Conservation (phyloP, 2,797 vertebrate species). For the Yasuhikotakia modesta region DNA sequence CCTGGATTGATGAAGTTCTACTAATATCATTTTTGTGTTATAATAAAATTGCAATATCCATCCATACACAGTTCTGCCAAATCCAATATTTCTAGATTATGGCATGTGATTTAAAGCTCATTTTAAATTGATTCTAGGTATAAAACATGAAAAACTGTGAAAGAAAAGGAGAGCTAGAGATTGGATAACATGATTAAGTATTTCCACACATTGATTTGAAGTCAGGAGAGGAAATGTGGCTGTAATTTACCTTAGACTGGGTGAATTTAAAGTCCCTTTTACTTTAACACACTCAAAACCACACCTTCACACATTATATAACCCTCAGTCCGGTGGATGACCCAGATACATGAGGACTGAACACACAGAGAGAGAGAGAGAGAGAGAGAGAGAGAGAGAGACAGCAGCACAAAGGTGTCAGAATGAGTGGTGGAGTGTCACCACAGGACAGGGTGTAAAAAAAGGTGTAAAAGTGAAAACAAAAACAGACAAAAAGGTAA, state of each 20-base stretch:
- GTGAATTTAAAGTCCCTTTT: conserved; percentile 21
- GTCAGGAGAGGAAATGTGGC: conserved; percentile 13
- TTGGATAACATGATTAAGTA: conserved; percentile 27
- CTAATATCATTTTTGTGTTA: neutral
- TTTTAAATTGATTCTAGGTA: neutral
- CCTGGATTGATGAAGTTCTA: neutral
- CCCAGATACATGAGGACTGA: conserved; percentile 40
- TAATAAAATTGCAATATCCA: neutral
- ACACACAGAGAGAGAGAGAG: conserved; percentile 1
- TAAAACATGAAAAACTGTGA: conserved; percentile 11
- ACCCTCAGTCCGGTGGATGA: conserved; percentile 7
- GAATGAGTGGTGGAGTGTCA: conserved; percentile 14
- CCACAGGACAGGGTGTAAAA: neutral
- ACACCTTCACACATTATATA: conserved; percentile 3
- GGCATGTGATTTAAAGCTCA: neutral
- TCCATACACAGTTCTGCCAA: neutral
- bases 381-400: conserved; percentile 28
- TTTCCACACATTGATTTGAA: conserved; percentile 19
- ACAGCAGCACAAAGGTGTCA: conserved; percentile 6
- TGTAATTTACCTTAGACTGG: conserved; percentile 2
- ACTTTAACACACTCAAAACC: conserved; percentile 3
- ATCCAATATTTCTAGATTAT: conserved; percentile 11
- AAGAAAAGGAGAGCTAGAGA: neutral
- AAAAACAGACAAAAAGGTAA: conserved; percentile 29
- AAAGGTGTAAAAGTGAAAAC: neutral